Conservation (phyloP, 2,888 invertebrate genomes). For the Drosophila stalkeri region DNA sequence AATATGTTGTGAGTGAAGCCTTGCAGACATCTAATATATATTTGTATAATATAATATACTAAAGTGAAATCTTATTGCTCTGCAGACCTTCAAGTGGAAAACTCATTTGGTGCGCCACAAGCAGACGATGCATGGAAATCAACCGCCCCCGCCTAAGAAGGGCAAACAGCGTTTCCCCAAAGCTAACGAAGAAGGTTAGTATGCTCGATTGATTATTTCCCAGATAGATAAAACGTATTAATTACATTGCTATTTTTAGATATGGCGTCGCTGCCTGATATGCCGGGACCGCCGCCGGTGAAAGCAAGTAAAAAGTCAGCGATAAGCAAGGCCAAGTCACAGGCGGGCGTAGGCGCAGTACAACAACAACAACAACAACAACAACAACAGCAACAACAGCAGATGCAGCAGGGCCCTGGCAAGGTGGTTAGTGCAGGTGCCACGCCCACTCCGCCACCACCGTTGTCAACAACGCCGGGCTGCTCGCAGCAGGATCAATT, state of each 20-base stretch:
- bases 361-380: constrained; percentile 60
- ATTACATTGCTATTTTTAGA: constrained; percentile 6
- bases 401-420: constrained; percentile 54
- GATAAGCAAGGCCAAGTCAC: constrained; percentile 82
- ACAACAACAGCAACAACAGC: constrained; percentile 28
- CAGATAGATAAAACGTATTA: background rate
- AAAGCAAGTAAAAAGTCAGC: constrained; percentile 84
- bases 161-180: constrained; percentile 83
- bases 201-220: background rate
- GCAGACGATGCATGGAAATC: constrained; percentile 84
- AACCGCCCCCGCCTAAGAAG: constrained; percentile 83
- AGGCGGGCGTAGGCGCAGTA: constrained; percentile 40
- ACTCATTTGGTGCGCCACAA: constrained; percentile 85
- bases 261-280: constrained; percentile 82
- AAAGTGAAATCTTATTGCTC: background rate
- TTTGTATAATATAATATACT: background rate
- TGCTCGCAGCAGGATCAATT: constrained; percentile 83
- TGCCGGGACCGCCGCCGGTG: constrained; percentile 84
- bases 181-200: constrained; percentile 82
- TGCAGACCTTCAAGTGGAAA: constrained; percentile 85
- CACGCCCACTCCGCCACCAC: constrained; percentile 83
- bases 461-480: constrained; percentile 83
- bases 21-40: background rate
- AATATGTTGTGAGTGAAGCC: too few species aligned
- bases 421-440: constrained; percentile 69